Conservation (phyloP, 2,113 vertebrate genomes). For the Seriola quinqueradiata region DNA sequence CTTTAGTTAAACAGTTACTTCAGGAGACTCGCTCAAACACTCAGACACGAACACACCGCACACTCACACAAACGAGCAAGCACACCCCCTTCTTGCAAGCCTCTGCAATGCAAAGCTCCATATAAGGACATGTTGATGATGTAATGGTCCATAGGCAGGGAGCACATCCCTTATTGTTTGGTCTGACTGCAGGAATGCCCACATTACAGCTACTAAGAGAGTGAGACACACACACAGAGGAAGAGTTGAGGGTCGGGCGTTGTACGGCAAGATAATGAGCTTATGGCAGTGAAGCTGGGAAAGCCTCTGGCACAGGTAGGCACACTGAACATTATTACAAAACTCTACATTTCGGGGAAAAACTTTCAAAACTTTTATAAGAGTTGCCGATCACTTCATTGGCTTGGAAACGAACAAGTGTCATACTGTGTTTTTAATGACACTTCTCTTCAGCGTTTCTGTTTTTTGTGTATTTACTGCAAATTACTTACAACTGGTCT, state of each 20-base stretch:
- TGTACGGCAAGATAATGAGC: slow-evolving; percentile 58
- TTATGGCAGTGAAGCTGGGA: slow-evolving; percentile 67
- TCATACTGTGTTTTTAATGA: neutral
- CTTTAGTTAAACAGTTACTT: slow-evolving; percentile 69
- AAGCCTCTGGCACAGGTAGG: slow-evolving; percentile 78
- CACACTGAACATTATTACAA: neutral
- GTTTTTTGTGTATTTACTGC: neutral
- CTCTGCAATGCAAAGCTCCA: slow-evolving; percentile 88
- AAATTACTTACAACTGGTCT: neutral
- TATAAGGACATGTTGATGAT: slow-evolving; percentile 95
- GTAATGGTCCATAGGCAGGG: slow-evolving; percentile 93
- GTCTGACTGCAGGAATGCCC: slow-evolving; percentile 91
- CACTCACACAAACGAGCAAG: slow-evolving; percentile 48
- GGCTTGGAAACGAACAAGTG: slow-evolving; percentile 1
- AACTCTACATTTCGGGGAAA: neutral
- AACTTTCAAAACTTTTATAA: slow-evolving; percentile 23
- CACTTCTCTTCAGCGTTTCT: neutral
- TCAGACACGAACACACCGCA: slow-evolving; percentile 32
- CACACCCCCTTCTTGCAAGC: slow-evolving; percentile 80
- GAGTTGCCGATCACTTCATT: neutral
- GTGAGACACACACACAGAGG: slow-evolving; percentile 56
- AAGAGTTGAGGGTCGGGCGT: slow-evolving; percentile 55
- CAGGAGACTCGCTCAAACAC: slow-evolving; percentile 10
- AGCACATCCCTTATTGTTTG: slow-evolving; percentile 94
- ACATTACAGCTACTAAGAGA: slow-evolving; percentile 81